Percentiles rank a stretch among this genome's conserved stretches.
These are phyloP conservation scores for Acipenser ruthenus DNA, from an alignment of 2,797 vertebrate species.

Conservation along the genomic window DNA sequence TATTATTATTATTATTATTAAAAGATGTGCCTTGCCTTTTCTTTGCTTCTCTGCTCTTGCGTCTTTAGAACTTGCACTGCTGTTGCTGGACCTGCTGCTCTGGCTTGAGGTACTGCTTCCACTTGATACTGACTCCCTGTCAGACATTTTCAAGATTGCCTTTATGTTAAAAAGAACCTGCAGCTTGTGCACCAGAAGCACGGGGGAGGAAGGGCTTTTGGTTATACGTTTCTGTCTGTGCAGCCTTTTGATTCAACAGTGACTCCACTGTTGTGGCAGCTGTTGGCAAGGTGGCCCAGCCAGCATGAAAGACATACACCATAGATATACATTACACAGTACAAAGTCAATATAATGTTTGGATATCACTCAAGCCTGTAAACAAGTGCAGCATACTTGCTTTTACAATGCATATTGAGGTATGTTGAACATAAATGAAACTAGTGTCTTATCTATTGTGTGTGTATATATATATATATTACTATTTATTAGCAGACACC, in stretches of 20 bases:
- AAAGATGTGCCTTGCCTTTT: not conserved
- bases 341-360: no score
- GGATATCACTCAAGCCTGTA: no score
- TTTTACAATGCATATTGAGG: no score
- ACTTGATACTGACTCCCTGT: not conserved
- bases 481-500: no score
- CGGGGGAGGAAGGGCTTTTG: conserved; percentile 11
- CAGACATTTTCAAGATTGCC: not conserved
- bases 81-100: not conserved
- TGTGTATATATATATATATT: no score
- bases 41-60: not conserved
- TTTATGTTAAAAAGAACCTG: not conserved
- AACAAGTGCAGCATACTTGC: no score
- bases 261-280: conserved; percentile 22
- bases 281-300: conserved; percentile 20
- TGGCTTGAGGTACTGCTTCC: not conserved
- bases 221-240: conserved; percentile 15
- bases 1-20: not conserved
- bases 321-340: no score
- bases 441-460: no score
- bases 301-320: no score
- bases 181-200: conserved; percentile 3
- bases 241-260: conserved; percentile 12
- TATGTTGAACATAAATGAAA: no score
- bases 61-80: not conserved